These are phyloP conservation scores for Sardinella longiceps DNA, from an alignment of 2,797 vertebrate species.

Conservation along the genomic window DNA sequence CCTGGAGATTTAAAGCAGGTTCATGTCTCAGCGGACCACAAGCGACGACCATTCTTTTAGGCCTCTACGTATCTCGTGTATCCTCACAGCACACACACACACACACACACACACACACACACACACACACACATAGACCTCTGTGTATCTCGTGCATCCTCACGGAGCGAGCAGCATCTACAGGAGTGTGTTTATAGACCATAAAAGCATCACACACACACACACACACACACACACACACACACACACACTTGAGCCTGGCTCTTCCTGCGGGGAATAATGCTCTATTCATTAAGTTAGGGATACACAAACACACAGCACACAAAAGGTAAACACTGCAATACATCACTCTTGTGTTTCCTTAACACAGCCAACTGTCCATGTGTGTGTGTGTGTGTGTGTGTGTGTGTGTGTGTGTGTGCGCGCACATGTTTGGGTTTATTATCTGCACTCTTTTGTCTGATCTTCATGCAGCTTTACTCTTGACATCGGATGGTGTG, in stretches of 20 bases:
- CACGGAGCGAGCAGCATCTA: slow-evolving; percentile 21
- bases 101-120: no score
- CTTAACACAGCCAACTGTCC: not conserved
- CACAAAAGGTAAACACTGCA: slow-evolving; percentile 52
- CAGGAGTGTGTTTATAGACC: slow-evolving; percentile 60
- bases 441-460: slow-evolving; percentile 11
- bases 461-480: slow-evolving; percentile 6
- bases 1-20: slow-evolving; percentile 76
- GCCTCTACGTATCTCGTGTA: slow-evolving; percentile 8
- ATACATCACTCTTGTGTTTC: slow-evolving; percentile 37
- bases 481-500: no score
- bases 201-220: slow-evolving; percentile 59
- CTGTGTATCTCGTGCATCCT: slow-evolving; percentile 16
- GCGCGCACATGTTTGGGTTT: not conserved
- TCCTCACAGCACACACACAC: no score
- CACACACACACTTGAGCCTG: slow-evolving; percentile 52
- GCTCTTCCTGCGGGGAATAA: slow-evolving; percentile 60
- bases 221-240: no score
- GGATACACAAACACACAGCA: slow-evolving; percentile 59
- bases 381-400: not conserved
- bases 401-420: not conserved
- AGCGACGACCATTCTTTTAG: slow-evolving; percentile 47
- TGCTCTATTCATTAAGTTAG: slow-evolving; percentile 57
- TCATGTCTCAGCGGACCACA: slow-evolving; percentile 64
- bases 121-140: no score